These are phyloP conservation scores for Eledona agricola DNA, from an alignment of 2,888 invertebrate species.

Conservation along the genomic window DNA sequence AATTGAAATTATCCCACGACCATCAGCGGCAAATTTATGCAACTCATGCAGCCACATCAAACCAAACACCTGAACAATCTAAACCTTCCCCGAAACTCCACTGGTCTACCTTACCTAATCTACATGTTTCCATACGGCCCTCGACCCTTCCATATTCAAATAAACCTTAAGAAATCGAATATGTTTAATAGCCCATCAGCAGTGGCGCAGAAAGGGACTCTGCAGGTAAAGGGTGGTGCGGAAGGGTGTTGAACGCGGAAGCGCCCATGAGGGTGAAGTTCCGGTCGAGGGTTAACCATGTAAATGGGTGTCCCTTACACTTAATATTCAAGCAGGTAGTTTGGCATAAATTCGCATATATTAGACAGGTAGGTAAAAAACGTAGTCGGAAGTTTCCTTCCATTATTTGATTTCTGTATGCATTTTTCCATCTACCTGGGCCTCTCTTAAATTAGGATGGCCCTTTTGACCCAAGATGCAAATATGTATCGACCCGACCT, in stretches of 20 bases:
- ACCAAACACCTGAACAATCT: conserved; percentile 9
- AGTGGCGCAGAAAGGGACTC: conserved; percentile 55
- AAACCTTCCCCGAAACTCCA: background rate
- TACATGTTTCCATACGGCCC: conserved; percentile 61
- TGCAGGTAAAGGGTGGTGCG: conserved; percentile 45
- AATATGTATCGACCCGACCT: conserved; percentile 56
- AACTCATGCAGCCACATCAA: conserved; percentile 50
- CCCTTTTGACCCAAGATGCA: conserved; percentile 60
- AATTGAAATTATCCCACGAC: conserved; percentile 60
- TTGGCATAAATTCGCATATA: conserved; percentile 63
- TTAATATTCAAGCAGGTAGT: conserved; percentile 65
- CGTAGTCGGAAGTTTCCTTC: conserved; percentile 44
- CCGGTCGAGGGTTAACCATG: conserved; percentile 54
- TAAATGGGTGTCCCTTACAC: conserved; percentile 63
- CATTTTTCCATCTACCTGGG: conserved; percentile 1
- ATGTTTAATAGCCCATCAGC: conserved; percentile 62
- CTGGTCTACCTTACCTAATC: conserved; percentile 56
- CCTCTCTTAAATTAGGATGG: conserved; percentile 57
- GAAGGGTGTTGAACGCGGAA: too few relatives aligned
- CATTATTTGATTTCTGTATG: conserved; percentile 44
- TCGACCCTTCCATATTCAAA: conserved; percentile 62
- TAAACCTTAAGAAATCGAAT: conserved; percentile 60
- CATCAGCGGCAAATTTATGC: conserved; percentile 57
- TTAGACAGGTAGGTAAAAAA: conserved; percentile 64
- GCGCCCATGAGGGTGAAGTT: conserved; percentile 38